Conservation (phyloP, 2,888 invertebrate genomes). For the Heliconius aoede region DNA sequence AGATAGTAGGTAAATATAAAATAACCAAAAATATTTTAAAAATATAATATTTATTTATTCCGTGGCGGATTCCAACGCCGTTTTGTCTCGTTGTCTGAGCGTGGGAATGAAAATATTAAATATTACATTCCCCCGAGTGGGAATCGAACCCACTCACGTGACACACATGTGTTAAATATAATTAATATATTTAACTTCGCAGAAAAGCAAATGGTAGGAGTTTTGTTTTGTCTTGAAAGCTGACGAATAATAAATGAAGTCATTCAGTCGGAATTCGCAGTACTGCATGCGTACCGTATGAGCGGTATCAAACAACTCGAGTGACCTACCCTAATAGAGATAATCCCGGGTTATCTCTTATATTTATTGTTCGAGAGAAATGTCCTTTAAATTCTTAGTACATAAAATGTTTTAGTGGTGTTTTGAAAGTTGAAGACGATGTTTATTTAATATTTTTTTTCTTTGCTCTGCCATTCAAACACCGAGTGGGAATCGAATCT, state of each 20-base stretch:
- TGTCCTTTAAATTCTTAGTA: slow-evolving; percentile 10
- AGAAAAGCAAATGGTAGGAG: slow-evolving; percentile 11
- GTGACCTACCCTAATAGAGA: slow-evolving; percentile 33
- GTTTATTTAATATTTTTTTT: background rate
- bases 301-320: slow-evolving; percentile 18
- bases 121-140: background rate
- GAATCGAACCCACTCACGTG: no score
- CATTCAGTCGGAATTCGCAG: slow-evolving; percentile 35
- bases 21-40: no score
- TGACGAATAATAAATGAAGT: slow-evolving; percentile 37
- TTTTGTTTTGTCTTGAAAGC: slow-evolving; percentile 31
- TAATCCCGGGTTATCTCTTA: slow-evolving; percentile 20
- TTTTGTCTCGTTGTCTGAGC: background rate
- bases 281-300: slow-evolving; percentile 17
- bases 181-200: background rate
- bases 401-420: background rate
- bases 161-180: no score
- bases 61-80: background rate
- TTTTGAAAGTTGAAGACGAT: background rate
- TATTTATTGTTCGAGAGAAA: slow-evolving; percentile 3
- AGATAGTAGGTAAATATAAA: no score
- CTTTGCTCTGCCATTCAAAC: no score
- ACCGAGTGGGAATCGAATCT: no score
- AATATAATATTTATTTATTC: background rate
- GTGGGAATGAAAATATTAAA: background rate